These are phyloP conservation scores for Chrysopilus asiliformis DNA, from an alignment of 2,888 invertebrate species.

Conservation along the genomic window DNA sequence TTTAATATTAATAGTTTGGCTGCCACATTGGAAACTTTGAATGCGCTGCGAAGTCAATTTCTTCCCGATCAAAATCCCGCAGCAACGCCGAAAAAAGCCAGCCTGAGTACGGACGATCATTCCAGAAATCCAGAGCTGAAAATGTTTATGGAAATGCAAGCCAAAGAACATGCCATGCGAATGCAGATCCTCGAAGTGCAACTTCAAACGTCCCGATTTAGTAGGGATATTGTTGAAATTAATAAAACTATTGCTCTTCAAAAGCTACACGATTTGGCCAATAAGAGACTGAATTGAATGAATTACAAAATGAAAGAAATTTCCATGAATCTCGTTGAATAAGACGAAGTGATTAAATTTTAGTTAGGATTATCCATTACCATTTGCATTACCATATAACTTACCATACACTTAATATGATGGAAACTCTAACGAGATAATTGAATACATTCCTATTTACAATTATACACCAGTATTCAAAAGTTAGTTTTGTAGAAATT, in stretches of 20 bases:
- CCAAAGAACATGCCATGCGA: constrained; percentile 34
- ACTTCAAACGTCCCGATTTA: constrained; percentile 34
- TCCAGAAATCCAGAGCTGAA: constrained; percentile 27
- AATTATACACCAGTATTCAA: no score
- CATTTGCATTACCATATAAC: no score
- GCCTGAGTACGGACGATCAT: constrained; percentile 21
- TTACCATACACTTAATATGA: no score
- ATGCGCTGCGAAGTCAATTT: constrained; percentile 25
- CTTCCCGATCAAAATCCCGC: constrained; percentile 4
- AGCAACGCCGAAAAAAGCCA: constrained; percentile 4
- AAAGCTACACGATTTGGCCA: constrained; percentile 39
- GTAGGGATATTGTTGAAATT: constrained; percentile 45
- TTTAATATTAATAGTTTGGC: constrained; percentile 35
- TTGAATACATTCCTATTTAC: no score
- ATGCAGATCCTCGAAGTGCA: constrained; percentile 36
- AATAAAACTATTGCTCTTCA: constrained; percentile 48
- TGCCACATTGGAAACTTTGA: constrained; percentile 33
- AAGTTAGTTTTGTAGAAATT: no score
- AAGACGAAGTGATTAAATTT: no score
- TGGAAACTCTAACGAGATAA: no score
- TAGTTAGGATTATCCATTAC: no score
- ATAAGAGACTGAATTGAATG: constrained; percentile 25
- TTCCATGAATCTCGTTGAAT: no score
- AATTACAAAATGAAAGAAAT: not conserved
- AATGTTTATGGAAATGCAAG: constrained; percentile 35